These are phyloP conservation scores for Telenomus remus DNA, from an alignment of 1,140 invertebrate species.

Conservation along the genomic window DNA sequence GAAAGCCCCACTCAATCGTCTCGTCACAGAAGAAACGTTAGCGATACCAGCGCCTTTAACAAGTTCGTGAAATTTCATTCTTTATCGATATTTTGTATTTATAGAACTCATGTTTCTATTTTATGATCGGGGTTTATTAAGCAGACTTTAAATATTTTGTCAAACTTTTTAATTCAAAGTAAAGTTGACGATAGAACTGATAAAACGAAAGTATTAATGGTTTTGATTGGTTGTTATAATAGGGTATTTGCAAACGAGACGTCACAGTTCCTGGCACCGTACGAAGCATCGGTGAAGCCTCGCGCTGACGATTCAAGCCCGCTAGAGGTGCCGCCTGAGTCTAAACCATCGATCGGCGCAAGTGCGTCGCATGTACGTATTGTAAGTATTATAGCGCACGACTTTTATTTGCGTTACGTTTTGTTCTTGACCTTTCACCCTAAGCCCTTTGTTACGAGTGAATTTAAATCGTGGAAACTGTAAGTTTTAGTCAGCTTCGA, in stretches of 20 bases:
- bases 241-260: constrained; percentile 86
- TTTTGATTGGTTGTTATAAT: constrained; percentile 58
- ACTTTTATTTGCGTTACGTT: constrained; percentile 63
- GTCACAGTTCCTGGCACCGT: constrained; percentile 85
- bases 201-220: constrained; percentile 9
- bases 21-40: constrained; percentile 87
- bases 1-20: constrained; percentile 72
- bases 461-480: constrained; percentile 20
- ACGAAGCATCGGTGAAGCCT: constrained; percentile 80
- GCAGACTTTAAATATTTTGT: no score
- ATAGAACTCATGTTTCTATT: no score
- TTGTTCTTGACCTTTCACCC: constrained; percentile 1
- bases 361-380: constrained; percentile 75
- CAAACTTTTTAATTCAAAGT: no score
- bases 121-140: no score
- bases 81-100: no score
- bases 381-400: constrained; percentile 74
- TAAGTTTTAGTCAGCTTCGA: constrained; percentile 5
- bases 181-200: no score
- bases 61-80: constrained; percentile 77
- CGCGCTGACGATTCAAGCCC: constrained; percentile 69
- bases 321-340: constrained; percentile 69
- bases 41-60: constrained; percentile 90
- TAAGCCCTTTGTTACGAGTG: neutral
- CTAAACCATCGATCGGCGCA: constrained; percentile 66